Conservation (phyloP, 2,888 invertebrate genomes). For the Colostygia pectinataria region DNA sequence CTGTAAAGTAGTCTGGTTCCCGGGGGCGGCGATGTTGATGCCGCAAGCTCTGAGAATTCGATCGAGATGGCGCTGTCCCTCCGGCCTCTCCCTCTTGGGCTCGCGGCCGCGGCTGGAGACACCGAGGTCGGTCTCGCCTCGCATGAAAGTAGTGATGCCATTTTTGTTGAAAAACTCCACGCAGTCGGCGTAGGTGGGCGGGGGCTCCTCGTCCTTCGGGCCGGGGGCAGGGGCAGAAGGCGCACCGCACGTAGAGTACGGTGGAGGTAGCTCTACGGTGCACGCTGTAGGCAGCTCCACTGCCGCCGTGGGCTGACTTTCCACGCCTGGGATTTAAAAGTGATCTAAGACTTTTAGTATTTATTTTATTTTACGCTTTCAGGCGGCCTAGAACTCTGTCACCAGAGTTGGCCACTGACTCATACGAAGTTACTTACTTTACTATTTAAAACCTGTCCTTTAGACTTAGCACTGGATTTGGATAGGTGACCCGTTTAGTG, state of each 20-base stretch:
- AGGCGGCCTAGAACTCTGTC: no score
- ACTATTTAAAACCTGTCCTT: no score
- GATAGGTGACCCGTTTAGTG: no score
- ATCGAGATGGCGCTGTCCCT: background rate
- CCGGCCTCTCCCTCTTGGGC: background rate
- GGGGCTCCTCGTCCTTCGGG: constrained; percentile 49
- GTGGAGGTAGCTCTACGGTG: constrained; percentile 55
- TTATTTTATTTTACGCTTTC: no score
- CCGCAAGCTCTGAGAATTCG: background rate
- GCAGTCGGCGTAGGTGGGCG: constrained; percentile 66
- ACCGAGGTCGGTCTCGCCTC: no score
- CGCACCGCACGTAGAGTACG: constrained; percentile 54
- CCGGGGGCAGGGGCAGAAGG: background rate
- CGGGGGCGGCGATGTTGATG: no score
- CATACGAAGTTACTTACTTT: no score
- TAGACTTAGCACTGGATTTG: no score
- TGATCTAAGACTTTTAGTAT: no score
- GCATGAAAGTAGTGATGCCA: constrained; percentile 49
- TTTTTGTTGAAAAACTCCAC: constrained; percentile 50
- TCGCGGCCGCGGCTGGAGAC: constrained; percentile 34
- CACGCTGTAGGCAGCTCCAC: constrained; percentile 4
- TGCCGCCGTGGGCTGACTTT: background rate
- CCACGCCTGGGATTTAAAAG: background rate
- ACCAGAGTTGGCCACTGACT: no score
- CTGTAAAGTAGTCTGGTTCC: no score